A percentile compares a stretch with the other conserved stretches of the same genome.
Conservation (phyloP, 2,797 vertebrate genomes). For the Coreius guichenoti region DNA sequence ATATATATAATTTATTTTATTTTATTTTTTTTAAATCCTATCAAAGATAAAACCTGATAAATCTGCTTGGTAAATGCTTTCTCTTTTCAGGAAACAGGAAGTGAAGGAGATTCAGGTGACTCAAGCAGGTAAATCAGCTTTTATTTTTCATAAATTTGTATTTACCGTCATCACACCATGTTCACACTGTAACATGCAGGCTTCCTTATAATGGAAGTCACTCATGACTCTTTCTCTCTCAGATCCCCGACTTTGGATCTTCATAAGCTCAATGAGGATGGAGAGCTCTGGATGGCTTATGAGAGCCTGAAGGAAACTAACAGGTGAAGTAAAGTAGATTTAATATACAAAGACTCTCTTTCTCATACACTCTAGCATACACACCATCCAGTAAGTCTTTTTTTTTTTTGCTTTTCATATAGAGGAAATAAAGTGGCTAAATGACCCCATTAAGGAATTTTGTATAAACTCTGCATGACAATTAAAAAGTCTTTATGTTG, state of each 20-base stretch:
- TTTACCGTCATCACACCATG: not conserved
- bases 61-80: not conserved
- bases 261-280: slow-evolving; percentile 93
- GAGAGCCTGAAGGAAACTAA: slow-evolving; percentile 96
- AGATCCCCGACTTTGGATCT: slow-evolving; percentile 77
- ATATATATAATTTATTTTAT: too few relatives aligned
- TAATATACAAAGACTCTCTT: not conserved
- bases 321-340: slow-evolving; percentile 76
- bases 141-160: not conserved
- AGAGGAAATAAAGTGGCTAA: not conserved
- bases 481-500: too few relatives aligned
- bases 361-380: too few relatives aligned
- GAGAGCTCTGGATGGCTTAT: slow-evolving; percentile 94
- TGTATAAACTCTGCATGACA: not conserved
- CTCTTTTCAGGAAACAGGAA: slow-evolving; percentile 40
- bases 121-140: slow-evolving; percentile 49
- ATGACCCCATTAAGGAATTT: not conserved
- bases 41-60: not conserved
- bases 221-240: slow-evolving; percentile 8
- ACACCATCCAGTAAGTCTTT: not conserved
- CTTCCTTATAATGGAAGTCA: not conserved
- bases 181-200: not conserved
- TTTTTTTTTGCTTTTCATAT: not conserved
- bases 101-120: slow-evolving; percentile 50
- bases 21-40: not conserved